Evolutionary conservation across 2,113 vertebrate species (phyloP).

Genomic region (Mugil cephalus): DNA sequence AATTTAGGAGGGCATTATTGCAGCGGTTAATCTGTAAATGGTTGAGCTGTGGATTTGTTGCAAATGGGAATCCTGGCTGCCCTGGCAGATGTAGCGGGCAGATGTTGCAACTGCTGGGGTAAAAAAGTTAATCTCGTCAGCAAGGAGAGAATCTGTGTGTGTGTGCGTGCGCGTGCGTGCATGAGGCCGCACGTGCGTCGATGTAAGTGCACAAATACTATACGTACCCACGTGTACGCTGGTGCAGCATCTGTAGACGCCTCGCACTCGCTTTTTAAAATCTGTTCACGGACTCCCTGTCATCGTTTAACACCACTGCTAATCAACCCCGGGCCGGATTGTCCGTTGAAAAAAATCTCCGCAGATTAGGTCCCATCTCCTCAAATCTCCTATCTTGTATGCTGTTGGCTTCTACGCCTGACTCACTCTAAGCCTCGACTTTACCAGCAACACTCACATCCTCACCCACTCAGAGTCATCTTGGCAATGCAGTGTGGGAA

Average conservation of each 20-base stretch:
- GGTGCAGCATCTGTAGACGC: neutral
- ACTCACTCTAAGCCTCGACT: constrained; percentile 58
- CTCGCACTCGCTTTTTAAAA: constrained; percentile 9
- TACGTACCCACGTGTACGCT: neutral
- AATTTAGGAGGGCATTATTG: constrained; percentile 66
- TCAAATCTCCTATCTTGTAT: constrained; percentile 51
- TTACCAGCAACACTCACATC: constrained; percentile 58
- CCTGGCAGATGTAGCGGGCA: constrained; percentile 79
- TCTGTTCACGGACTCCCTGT: constrained; percentile 26
- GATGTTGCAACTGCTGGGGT: constrained; percentile 75
- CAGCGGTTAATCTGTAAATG: constrained; percentile 80
- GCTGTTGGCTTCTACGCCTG: constrained; percentile 50
- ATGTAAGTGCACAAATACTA: neutral
- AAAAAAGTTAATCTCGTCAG: constrained; percentile 76
- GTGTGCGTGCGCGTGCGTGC: neutral
- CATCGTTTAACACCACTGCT: constrained; percentile 16
- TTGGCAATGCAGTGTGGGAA: constrained; percentile 21
- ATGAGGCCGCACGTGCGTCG: constrained; percentile 8
- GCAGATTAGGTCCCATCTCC: constrained; percentile 36
- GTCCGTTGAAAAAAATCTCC: constrained; percentile 42
- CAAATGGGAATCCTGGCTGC: constrained; percentile 61
- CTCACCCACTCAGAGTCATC: constrained; percentile 67
- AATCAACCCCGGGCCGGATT: constrained; percentile 37
- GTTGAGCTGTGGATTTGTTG: constrained; percentile 76
- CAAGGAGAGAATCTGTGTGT: constrained; percentile 39